Conservation (phyloP, 2,888 invertebrate species). For the Allygus modestus region DNA sequence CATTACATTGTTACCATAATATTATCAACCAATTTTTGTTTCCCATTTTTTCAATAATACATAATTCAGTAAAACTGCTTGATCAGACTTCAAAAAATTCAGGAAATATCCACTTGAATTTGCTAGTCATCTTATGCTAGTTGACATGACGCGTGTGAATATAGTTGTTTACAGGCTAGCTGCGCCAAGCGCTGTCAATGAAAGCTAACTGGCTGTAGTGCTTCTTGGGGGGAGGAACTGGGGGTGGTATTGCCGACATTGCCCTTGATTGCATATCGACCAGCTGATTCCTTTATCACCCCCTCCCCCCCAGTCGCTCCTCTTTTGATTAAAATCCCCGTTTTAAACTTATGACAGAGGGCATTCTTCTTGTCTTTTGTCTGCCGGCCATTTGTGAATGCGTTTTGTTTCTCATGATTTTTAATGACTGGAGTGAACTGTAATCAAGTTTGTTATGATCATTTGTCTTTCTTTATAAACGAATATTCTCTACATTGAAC, state of each 20-base stretch:
- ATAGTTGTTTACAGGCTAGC: not conserved
- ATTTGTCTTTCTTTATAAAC: too few relatives aligned
- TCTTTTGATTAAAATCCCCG: conserved; percentile 15
- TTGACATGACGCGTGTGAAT: too few relatives aligned
- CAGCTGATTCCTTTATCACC: conserved; percentile 43
- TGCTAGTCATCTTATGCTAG: too few relatives aligned
- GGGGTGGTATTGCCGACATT: not conserved
- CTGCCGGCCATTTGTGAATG: not conserved
- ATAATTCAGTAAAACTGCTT: too few relatives aligned
- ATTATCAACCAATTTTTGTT: too few relatives aligned
- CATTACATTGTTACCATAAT: too few relatives aligned
- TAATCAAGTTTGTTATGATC: too few relatives aligned
- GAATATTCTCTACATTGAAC: too few relatives aligned
- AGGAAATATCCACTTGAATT: too few relatives aligned
- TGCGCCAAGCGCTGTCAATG: not conserved
- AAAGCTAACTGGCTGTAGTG: not conserved
- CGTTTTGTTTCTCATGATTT: not conserved
- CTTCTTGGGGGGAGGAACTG: not conserved
- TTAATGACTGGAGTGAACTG: too few relatives aligned
- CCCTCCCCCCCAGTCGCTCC: not conserved
- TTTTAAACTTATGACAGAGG: not conserved
- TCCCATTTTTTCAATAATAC: too few relatives aligned
- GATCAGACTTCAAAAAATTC: too few relatives aligned
- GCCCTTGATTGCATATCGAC: conserved; percentile 38
- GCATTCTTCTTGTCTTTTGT: conserved; percentile 18